phyloP scores from a whole-genome alignment of 1,140 invertebrate species.

The Acromyrmex echinatior region DNA sequence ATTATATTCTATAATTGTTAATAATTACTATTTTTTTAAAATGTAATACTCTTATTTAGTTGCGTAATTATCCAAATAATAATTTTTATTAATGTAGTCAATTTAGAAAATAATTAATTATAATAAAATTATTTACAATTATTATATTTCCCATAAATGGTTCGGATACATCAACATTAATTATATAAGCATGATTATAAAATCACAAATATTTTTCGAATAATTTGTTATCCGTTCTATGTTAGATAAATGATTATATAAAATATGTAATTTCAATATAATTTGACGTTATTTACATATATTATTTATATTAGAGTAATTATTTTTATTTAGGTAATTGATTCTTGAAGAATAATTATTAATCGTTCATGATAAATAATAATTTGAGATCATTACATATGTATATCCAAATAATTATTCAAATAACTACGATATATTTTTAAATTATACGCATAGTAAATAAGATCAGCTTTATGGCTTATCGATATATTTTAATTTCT shows the following conservation, averaged over 20 bases:
- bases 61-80: not conserved
- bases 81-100: not conserved
- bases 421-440: conserved; percentile 19
- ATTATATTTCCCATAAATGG: no score
- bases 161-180: not conserved
- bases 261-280: not conserved
- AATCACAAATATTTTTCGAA: not conserved
- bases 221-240: not conserved
- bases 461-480: conserved; percentile 20
- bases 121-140: not conserved
- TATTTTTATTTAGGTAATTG: not conserved
- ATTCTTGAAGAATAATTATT: not conserved
- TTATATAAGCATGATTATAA: not conserved
- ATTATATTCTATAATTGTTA: no score
- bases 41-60: not conserved
- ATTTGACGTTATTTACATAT: not conserved
- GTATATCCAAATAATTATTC: conserved; percentile 4
- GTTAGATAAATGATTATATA: not conserved
- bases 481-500: conserved; percentile 10
- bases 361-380: not conserved
- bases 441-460: not conserved
- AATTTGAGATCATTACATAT: not conserved
- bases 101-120: not conserved
- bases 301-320: conserved; percentile 1
- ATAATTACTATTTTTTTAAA: no score